Evolutionary conservation across 2,797 vertebrate species (phyloP).

Genomic region (Rhinophrynus dorsalis): DNA sequence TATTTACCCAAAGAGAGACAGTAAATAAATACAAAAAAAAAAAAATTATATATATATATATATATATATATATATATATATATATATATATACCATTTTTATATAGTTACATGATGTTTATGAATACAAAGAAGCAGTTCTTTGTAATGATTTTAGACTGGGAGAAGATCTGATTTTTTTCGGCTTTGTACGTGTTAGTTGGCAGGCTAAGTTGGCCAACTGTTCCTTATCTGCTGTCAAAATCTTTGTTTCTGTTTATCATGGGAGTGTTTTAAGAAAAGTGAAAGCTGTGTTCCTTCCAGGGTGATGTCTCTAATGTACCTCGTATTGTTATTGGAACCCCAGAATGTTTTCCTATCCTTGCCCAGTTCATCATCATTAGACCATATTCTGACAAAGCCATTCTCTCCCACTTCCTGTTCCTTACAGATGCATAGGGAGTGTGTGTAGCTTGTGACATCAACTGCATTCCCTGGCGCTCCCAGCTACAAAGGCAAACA

Average conservation of each 20-base stretch:
- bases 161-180: too few species aligned
- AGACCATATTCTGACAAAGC: conserved; percentile 16
- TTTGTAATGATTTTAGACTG: too few species aligned
- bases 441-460: conserved; percentile 29
- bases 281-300: not conserved
- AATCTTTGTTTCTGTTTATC: not conserved
- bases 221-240: not conserved
- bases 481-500: conserved; percentile 15
- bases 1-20: too few species aligned
- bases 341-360: conserved; percentile 1
- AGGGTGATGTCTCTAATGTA: not conserved
- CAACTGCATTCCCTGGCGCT: conserved; percentile 9
- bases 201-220: too few species aligned
- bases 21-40: too few species aligned
- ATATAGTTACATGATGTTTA: too few species aligned
- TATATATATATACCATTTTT: too few species aligned
- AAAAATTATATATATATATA: too few species aligned
- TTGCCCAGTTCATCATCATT: conserved; percentile 11
- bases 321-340: conserved; percentile 34
- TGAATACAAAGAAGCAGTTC: too few species aligned
- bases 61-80: too few species aligned
- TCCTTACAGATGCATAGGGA: conserved; percentile 9
- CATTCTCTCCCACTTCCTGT: conserved; percentile 38
- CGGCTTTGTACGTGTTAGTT: too few species aligned
- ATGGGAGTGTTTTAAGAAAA: not conserved